These are phyloP conservation scores for Telmatherina bonti DNA, from an alignment of 2,797 vertebrate genomes.

Conservation along the genomic window DNA sequence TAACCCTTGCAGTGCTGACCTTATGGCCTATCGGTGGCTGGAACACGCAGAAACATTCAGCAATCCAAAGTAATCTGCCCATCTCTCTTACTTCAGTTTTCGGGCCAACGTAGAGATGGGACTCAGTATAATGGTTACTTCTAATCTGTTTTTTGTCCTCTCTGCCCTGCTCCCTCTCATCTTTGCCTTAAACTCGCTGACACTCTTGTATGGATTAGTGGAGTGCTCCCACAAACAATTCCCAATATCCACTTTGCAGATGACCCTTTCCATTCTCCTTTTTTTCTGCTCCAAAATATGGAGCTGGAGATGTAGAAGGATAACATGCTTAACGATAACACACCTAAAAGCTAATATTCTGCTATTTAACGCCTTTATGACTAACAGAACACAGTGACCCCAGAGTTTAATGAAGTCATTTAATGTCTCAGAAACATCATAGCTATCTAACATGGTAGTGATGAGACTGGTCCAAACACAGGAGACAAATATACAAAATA, in stretches of 20 bases:
- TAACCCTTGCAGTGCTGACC: conserved; percentile 25
- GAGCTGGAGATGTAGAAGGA: not conserved
- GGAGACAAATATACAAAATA: conserved; percentile 75
- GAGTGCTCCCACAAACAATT: conserved; percentile 44
- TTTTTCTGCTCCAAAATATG: not conserved
- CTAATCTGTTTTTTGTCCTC: conserved; percentile 65
- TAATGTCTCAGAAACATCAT: conserved; percentile 77
- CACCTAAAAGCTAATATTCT: not conserved
- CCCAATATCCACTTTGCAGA: conserved; percentile 16
- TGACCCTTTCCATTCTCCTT: not conserved
- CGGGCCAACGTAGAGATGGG: conserved; percentile 19
- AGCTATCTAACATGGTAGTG: conserved; percentile 65
- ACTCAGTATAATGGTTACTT: conserved; percentile 55
- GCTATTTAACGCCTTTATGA: not conserved
- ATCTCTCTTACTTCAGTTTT: conserved; percentile 41
- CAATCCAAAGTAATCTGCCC: conserved; percentile 61
- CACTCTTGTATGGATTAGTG: conserved; percentile 60
- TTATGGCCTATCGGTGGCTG: conserved; percentile 8
- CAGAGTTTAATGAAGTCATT: conserved; percentile 66
- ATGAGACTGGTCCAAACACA: conserved; percentile 69
- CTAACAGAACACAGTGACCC: conserved; percentile 25
- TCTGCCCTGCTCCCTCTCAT: conserved; percentile 51
- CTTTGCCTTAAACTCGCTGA: conserved; percentile 55
- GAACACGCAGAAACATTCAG: conserved; percentile 34
- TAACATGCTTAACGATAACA: not conserved